Percentiles rank a stretch among this genome's conserved stretches.
Conservation (phyloP, 2,113 vertebrate species). For the cattle (Bos taurus) region ARS-UCD2.0 NC_037357.1:91641501-91642000, state of each 20-base stretch:
- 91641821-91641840: background rate
- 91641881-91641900: background rate
- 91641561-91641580: background rate
- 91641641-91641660: background rate
- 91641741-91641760: background rate
- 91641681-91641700: background rate
- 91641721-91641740: background rate
- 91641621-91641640: slow-evolving; percentile 16
- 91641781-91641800: background rate
- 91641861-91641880: background rate
- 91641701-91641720: background rate
- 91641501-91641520: background rate
- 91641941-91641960: background rate
- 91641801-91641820: background rate
- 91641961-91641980: background rate
- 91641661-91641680: background rate
- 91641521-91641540: background rate
- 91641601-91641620: background rate
- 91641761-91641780: background rate
- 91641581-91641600: background rate
- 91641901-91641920: background rate
- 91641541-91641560: background rate
- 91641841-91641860: background rate
- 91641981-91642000: background rate
- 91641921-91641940: background rate